phyloP scores from a whole-genome alignment of 2,113 vertebrate species.

The Puffinus mauretanicus region DNA sequence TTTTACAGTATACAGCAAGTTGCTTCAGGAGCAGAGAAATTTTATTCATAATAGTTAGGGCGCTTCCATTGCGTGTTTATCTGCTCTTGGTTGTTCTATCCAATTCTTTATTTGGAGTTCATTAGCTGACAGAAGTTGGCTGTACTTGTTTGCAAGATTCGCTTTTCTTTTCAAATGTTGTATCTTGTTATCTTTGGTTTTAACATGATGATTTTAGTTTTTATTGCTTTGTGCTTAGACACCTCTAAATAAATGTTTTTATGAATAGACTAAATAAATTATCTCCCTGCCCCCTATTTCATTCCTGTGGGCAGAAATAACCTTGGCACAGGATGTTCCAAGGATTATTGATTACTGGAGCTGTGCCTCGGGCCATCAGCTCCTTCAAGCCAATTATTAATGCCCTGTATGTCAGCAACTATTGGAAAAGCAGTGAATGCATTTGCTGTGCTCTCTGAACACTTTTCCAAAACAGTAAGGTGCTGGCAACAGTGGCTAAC shows the following conservation, averaged over 20 bases:
- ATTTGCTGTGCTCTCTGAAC: not conserved
- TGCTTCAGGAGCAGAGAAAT: not conserved
- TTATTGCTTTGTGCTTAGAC: not conserved
- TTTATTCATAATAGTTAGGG: not conserved
- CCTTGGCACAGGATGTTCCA: not conserved
- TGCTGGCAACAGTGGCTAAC: not conserved
- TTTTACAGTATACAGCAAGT: not conserved
- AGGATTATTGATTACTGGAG: slow-evolving; percentile 35
- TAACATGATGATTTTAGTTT: not conserved
- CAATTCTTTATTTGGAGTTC: not conserved
- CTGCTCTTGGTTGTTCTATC: not conserved
- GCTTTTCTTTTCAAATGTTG: not conserved
- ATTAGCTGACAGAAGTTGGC: not conserved
- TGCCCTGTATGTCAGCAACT: slow-evolving; percentile 7
- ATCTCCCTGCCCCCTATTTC: not conserved
- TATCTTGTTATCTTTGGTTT: not conserved
- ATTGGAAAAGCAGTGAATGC: not conserved
- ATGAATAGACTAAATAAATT: slow-evolving; percentile 11
- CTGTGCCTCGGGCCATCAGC: not conserved
- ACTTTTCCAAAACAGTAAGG: not conserved
- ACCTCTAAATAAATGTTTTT: not conserved
- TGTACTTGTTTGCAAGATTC: not conserved
- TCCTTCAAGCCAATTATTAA: slow-evolving; percentile 29
- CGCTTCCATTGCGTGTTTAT: not conserved
- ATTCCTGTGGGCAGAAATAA: slow-evolving; percentile 8